phyloP scores from a whole-genome alignment of 2,113 vertebrate genomes.

The Lophotis ruficrista region DNA sequence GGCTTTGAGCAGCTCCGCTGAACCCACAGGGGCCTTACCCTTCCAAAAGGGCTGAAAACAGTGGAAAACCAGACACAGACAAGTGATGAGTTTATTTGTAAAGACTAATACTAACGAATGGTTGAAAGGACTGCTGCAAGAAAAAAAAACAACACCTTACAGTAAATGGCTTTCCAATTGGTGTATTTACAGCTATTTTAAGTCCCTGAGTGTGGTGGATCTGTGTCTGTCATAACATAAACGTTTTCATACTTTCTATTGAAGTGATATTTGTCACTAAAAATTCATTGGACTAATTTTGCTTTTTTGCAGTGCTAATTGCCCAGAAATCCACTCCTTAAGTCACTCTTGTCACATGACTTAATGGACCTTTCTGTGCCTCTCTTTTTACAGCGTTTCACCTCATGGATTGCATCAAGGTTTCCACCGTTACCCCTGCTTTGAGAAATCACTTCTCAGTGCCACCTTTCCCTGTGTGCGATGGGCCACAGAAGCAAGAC shows the following conservation, averaged over 20 bases:
- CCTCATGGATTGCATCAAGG: fast-evolving
- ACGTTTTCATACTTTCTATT: neutral
- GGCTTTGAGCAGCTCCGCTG: neutral
- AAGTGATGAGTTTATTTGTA: neutral
- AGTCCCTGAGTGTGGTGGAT: too few relatives aligned
- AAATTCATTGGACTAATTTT: neutral
- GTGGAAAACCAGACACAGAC: neutral
- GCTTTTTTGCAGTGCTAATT: neutral
- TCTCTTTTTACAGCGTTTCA: neutral
- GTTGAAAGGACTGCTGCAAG: fast-evolving
- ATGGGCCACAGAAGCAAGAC: fast-evolving
- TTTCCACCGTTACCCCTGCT: fast-evolving
- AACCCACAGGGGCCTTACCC: neutral
- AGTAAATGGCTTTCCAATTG: neutral
- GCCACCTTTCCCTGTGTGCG: fast-evolving
- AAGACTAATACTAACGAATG: neutral
- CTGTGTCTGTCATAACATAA: neutral
- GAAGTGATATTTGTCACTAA: fast-evolving
- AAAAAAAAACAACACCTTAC: neutral
- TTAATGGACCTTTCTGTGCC: fast-evolving
- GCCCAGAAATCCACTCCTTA: too few relatives aligned
- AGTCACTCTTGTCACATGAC: fast-evolving
- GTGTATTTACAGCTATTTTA: neutral
- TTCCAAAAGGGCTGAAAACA: neutral
- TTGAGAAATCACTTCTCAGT: neutral